phyloP scores from a whole-genome alignment of 2,113 vertebrate genomes.

The Myiagra hebetior region DNA sequence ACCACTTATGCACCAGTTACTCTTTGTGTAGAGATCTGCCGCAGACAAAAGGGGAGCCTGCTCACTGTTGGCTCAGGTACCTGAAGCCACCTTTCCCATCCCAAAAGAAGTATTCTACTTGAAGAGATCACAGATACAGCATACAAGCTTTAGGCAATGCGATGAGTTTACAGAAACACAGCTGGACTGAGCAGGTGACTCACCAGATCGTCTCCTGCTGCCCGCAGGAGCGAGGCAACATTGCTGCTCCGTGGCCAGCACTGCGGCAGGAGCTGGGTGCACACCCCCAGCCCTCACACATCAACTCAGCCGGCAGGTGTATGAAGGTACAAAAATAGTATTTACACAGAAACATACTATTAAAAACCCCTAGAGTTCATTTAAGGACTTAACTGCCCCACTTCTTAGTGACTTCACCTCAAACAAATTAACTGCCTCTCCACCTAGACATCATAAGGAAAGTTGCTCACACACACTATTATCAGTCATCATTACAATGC shows the following conservation, averaged over 20 bases:
- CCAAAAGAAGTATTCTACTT: background rate
- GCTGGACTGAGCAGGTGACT: background rate
- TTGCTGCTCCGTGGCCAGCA: rapidly evolving
- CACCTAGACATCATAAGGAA: background rate
- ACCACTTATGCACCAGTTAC: background rate
- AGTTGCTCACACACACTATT: background rate
- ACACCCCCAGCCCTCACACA: background rate
- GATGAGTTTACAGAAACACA: background rate
- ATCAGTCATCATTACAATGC: background rate
- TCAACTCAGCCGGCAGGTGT: background rate
- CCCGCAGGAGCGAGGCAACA: background rate
- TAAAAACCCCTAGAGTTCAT: background rate
- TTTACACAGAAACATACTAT: background rate
- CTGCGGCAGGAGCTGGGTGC: background rate
- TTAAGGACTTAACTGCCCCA: background rate
- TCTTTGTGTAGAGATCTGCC: background rate
- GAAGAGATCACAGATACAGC: background rate
- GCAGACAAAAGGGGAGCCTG: background rate
- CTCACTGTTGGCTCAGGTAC: background rate
- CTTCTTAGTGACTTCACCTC: background rate
- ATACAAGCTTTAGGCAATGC: background rate
- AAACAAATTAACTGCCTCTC: background rate
- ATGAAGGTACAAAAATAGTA: background rate
- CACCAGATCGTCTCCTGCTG: background rate
- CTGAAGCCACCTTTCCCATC: background rate